Percentiles rank a stretch among this genome's conserved stretches.
These are phyloP conservation scores for Laticauda laticaudata DNA, from an alignment of 2,113 vertebrate species.

Conservation along the genomic window DNA sequence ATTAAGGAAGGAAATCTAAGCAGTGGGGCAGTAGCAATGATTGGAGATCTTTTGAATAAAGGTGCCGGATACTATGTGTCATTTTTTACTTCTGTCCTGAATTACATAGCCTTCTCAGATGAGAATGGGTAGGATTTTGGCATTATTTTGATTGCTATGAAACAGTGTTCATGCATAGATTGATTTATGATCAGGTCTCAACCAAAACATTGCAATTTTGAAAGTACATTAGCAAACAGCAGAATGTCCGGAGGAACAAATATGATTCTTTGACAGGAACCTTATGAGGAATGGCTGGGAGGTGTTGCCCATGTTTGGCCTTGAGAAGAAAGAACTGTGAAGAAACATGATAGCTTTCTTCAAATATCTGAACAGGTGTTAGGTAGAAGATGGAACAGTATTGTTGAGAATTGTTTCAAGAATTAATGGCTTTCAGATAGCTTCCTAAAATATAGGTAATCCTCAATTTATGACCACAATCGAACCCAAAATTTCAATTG, in stretches of 20 bases:
- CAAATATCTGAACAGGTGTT: background rate
- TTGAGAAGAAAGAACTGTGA: background rate
- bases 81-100: background rate
- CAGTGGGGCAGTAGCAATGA: slow-evolving; percentile 40
- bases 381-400: background rate
- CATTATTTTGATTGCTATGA: background rate
- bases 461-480: background rate
- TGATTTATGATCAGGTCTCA: background rate
- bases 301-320: background rate
- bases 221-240: background rate
- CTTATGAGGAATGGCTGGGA: background rate
- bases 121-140: background rate
- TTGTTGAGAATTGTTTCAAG: background rate
- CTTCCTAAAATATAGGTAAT: background rate
- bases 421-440: background rate
- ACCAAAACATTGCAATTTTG: background rate
- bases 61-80: slow-evolving; percentile 27
- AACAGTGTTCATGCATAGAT: background rate
- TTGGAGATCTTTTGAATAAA: slow-evolving; percentile 30
- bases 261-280: background rate
- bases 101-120: background rate
- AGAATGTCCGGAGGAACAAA: background rate
- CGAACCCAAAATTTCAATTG: background rate
- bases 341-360: background rate
- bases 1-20: slow-evolving; percentile 53